phyloP scores from a whole-genome alignment of 2,888 invertebrate genomes.

The Machimus rusticus region DNA sequence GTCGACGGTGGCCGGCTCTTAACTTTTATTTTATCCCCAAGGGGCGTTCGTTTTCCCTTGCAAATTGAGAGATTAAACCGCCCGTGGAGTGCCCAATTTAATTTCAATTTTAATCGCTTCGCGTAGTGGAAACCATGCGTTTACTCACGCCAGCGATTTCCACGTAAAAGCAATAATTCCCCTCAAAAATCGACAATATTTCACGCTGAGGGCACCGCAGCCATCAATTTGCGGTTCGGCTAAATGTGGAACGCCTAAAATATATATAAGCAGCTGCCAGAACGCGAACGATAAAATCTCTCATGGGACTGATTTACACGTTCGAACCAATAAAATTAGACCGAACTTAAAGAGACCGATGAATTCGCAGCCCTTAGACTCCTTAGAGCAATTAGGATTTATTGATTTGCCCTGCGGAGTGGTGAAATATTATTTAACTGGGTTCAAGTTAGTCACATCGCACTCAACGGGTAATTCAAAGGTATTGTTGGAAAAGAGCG shows the following conservation, averaged over 20 bases:
- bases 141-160: background rate
- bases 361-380: background rate
- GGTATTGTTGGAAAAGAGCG: background rate
- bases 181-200: background rate
- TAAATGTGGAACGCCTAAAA: background rate
- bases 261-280: background rate
- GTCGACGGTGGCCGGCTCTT: background rate
- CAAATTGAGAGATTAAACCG: background rate
- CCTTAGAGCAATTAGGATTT: background rate
- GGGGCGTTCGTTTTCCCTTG: background rate
- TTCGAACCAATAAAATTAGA: background rate
- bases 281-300: background rate
- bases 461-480: background rate
- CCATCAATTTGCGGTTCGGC: background rate
- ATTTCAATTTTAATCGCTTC: background rate
- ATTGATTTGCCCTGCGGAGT: background rate
- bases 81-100: background rate
- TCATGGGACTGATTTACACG: background rate
- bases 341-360: background rate
- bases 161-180: background rate
- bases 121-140: background rate
- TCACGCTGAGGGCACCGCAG: background rate
- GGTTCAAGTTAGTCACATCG: background rate
- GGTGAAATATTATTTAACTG: background rate
- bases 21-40: background rate